phyloP scores from a whole-genome alignment of 2,113 vertebrate genomes.

The Rhombomys opimus region DNA sequence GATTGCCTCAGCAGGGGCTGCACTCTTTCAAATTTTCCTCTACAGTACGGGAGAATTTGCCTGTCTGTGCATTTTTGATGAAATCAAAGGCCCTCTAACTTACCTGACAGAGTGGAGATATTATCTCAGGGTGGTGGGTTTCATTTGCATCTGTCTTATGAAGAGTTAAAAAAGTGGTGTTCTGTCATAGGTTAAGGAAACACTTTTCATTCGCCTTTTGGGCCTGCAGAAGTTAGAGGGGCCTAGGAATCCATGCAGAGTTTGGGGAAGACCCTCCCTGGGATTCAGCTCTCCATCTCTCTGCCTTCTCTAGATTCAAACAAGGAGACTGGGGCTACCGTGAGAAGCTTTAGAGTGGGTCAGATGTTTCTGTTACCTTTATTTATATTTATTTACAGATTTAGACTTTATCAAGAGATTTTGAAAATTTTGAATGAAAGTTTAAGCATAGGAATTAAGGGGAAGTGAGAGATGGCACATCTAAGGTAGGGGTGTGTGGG shows the following conservation, averaged over 20 bases:
- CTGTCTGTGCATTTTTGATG: background rate
- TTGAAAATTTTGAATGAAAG: background rate
- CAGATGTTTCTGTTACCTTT: background rate
- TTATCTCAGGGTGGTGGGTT: background rate
- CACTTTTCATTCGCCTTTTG: background rate
- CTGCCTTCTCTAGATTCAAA: background rate
- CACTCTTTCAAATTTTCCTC: background rate
- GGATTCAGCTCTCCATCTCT: background rate
- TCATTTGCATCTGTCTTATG: conserved; percentile 8
- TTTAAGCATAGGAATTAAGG: background rate
- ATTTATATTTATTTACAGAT: background rate
- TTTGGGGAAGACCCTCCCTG: background rate
- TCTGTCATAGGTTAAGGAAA: background rate
- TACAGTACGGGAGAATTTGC: background rate
- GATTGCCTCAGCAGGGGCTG: background rate
- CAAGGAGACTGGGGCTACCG: background rate
- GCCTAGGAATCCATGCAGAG: too few relatives aligned
- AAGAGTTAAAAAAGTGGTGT: background rate
- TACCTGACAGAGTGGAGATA: background rate
- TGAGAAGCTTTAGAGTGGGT: background rate
- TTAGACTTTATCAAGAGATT: background rate
- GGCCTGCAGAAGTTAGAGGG: background rate
- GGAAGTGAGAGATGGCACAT: background rate
- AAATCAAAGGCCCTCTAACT: background rate
- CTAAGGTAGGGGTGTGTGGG: background rate